Percentiles rank a stretch among this genome's conserved stretches.
phyloP scores from a whole-genome alignment of 2,113 vertebrate species.

The Coryphaenoides rupestris region DNA sequence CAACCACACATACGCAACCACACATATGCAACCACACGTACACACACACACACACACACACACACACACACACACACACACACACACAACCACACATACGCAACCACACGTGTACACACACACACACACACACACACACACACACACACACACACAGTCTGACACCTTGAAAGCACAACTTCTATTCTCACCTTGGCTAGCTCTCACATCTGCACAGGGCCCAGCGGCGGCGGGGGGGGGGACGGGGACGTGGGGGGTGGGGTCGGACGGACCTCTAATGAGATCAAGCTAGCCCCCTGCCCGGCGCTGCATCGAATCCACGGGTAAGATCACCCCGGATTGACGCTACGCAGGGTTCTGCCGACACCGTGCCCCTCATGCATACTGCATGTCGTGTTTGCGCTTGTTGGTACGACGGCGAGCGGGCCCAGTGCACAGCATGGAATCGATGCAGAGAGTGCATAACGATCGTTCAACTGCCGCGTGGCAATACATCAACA shows the following conservation, averaged over 20 bases:
- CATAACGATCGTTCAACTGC: no score
- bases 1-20: background rate
- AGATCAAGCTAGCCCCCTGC: background rate
- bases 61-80: background rate
- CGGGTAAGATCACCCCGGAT: background rate
- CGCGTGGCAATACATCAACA: no score
- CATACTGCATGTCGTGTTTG: no score
- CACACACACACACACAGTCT: background rate
- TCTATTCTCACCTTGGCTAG: background rate
- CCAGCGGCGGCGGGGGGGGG: background rate
- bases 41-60: background rate
- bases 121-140: background rate
- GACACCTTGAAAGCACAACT: background rate
- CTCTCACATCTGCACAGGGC: background rate
- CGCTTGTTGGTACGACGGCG: no score
- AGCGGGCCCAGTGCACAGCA: no score
- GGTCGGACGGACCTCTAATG: background rate
- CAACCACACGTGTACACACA: background rate
- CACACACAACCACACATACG: background rate
- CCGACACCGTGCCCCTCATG: background rate
- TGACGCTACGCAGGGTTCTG: background rate
- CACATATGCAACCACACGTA: background rate
- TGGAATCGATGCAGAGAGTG: no score
- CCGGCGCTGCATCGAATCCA: slow-evolving; percentile 23
- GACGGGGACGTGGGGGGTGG: no score